Evolutionary conservation across 1,140 invertebrate species (phyloP).

Genomic region (Drosophila persimilis): DNA sequence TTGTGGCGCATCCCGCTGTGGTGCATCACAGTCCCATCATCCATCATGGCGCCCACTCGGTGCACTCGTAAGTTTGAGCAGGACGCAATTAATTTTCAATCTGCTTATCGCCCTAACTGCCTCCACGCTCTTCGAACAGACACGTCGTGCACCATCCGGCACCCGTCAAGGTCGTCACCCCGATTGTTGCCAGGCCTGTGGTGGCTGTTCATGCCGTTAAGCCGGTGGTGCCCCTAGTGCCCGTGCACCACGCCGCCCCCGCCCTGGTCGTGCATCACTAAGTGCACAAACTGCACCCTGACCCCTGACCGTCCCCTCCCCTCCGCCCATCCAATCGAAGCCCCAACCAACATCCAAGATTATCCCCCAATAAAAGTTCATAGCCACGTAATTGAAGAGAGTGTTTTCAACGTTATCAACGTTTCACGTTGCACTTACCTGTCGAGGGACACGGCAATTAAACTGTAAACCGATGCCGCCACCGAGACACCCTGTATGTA

Average conservation of each 20-base stretch:
- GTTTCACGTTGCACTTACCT: conserved; percentile 86
- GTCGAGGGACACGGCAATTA: conserved; percentile 96
- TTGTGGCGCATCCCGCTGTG: conserved; percentile 55
- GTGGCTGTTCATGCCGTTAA: conserved; percentile 83
- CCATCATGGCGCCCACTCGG: conserved; percentile 76
- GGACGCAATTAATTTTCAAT: conserved; percentile 25
- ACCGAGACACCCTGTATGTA: conserved; percentile 97
- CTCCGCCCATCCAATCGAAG: conserved; percentile 18
- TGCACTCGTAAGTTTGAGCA: conserved; percentile 72
- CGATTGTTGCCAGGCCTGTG: conserved; percentile 77
- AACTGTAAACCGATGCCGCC: conserved; percentile 95
- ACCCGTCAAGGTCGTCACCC: conserved; percentile 70
- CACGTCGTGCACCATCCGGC: conserved; percentile 80
- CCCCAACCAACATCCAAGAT: conserved; percentile 16
- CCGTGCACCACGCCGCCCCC: conserved; percentile 85
- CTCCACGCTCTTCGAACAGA: conserved; percentile 20
- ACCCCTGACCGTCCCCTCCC: conserved; percentile 2
- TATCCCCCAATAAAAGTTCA: conserved; percentile 75
- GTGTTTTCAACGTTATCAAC: conserved; percentile 20
- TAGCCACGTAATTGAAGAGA: conserved; percentile 49
- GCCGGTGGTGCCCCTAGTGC: conserved; percentile 83
- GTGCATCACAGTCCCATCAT: conserved; percentile 63
- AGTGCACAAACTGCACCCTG: background rate
- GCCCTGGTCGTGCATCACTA: conserved; percentile 83
- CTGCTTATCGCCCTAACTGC: conserved; percentile 19